phyloP scores from a whole-genome alignment of 1,140 invertebrate species.

The Catajapyx aquilonaris region DNA sequence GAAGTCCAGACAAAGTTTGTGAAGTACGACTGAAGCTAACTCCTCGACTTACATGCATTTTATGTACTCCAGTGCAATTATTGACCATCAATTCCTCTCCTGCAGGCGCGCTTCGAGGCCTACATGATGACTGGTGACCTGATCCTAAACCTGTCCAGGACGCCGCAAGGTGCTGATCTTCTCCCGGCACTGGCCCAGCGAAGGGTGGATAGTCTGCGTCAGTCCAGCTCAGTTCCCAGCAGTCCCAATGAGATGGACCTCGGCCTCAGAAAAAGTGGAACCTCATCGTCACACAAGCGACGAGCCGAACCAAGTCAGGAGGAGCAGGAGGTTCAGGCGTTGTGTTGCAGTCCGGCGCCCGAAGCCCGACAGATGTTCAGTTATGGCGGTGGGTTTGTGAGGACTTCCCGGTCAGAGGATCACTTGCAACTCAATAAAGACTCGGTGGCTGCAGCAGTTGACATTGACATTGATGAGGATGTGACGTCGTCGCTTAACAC shows the following conservation, averaged over 20 bases:
- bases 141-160: conserved; percentile 71
- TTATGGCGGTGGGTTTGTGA: conserved; percentile 30
- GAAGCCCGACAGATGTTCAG: conserved; percentile 13
- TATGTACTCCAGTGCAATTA: too few relatives aligned
- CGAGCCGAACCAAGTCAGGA: not conserved
- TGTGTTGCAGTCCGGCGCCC: too few relatives aligned
- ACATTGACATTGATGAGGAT: conserved; percentile 70
- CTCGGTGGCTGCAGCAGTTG: conserved; percentile 51
- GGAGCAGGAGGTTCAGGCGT: not conserved
- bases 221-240: conserved; percentile 54
- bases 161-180: conserved; percentile 35
- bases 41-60: too few relatives aligned
- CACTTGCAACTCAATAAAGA: conserved; percentile 59
- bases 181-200: conserved; percentile 35
- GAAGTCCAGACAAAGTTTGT: too few relatives aligned
- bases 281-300: not conserved
- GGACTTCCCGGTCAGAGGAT: conserved; percentile 66
- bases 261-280: conserved; percentile 14
- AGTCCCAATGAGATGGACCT: conserved; percentile 44
- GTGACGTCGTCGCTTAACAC: conserved; percentile 80
- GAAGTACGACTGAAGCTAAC: too few relatives aligned
- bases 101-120: conserved; percentile 48
- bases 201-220: conserved; percentile 32
- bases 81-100: too few relatives aligned
- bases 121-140: conserved; percentile 96